Conservation (phyloP, 2,888 invertebrate species). For the Physocephala rufipes region DNA sequence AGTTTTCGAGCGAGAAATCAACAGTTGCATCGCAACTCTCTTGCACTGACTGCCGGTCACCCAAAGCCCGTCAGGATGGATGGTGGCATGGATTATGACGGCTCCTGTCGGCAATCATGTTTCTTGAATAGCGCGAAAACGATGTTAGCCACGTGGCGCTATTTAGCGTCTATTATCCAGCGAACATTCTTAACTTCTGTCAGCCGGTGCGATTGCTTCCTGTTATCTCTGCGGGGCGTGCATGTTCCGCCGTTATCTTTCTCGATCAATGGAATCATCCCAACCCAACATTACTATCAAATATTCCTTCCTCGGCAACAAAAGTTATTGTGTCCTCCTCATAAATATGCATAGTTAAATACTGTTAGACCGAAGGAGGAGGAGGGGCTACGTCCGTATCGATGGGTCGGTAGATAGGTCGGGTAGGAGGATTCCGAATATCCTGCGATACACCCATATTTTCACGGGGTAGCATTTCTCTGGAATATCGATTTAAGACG, state of each 20-base stretch:
- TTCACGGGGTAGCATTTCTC: too few relatives aligned
- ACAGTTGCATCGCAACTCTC: conserved; percentile 14
- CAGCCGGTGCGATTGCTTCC: conserved; percentile 35
- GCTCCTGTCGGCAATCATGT: conserved; percentile 34
- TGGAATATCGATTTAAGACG: too few relatives aligned
- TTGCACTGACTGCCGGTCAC: conserved; percentile 10
- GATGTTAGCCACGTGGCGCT: conserved; percentile 61
- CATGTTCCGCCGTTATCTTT: not conserved
- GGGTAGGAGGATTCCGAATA: too few relatives aligned
- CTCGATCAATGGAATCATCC: not conserved
- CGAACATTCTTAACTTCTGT: conserved; percentile 55
- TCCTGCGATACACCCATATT: too few relatives aligned
- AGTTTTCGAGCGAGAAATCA: too few relatives aligned
- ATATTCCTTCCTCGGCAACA: too few relatives aligned
- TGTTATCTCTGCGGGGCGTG: conserved; percentile 19
- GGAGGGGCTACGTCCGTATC: too few relatives aligned
- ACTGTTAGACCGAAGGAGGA: too few relatives aligned
- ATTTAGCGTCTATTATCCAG: conserved; percentile 65
- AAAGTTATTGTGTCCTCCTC: too few relatives aligned
- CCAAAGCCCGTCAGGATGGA: not conserved
- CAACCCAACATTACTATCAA: too few relatives aligned
- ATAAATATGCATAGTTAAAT: too few relatives aligned
- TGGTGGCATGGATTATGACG: not conserved
- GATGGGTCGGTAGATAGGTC: too few relatives aligned
- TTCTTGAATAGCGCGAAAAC: conserved; percentile 31